Evolutionary conservation across 23 tunicate species (phyloP), one percentile per base, ranked within the genome.

Genomic region (Oikopleura albicans): DNA sequence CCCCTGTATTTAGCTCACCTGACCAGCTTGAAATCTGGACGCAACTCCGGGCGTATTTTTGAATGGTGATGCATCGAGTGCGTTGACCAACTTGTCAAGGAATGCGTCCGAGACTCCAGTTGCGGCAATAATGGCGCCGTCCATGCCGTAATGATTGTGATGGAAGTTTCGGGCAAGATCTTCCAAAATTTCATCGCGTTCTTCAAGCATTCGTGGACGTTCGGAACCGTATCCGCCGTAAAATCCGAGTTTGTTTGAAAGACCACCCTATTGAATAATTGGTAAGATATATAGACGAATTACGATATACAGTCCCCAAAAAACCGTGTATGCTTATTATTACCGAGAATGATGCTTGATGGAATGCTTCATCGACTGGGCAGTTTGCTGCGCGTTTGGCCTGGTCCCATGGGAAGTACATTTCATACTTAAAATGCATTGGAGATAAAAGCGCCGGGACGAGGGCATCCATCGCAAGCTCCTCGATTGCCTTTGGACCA

Each of bases 211-310:
- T 85, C 40, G 38, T 87, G 92, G 39, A 0, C 86, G 40, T 75
- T 91, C 57, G 84, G 88, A 35, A 88, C 96, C 83, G 59, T 86
- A 16, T 40, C 96, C 40, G 89, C 96, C 59, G 85, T 76, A 39
- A 40, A 84, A 36, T 88, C 96, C 35, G 63, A 86, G 79, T 84
- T 71, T 71, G 79, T 71, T 71, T 34, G 79, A 71, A 27, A 71
- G 37, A 71, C 79, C 79, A 71, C 79, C 79, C 79, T 71, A 2
- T n/a, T n/a, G n/a, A n/a, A n/a, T n/a, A n/a, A n/a, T n/a, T n/a
- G n/a, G n/a, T n/a, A n/a, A n/a, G n/a, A n/a, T n/a, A n/a, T n/a
- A n/a, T n/a, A n/a, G n/a, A n/a, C n/a, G n/a, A n/a, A n/a, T n/a
- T n/a, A n/a, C n/a, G n/a, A n/a, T n/a, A n/a, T n/a, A n/a, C n/a